Base-by-base conservation (phyloP, 2,888 invertebrate species). In the Villa cingulata region DNA sequence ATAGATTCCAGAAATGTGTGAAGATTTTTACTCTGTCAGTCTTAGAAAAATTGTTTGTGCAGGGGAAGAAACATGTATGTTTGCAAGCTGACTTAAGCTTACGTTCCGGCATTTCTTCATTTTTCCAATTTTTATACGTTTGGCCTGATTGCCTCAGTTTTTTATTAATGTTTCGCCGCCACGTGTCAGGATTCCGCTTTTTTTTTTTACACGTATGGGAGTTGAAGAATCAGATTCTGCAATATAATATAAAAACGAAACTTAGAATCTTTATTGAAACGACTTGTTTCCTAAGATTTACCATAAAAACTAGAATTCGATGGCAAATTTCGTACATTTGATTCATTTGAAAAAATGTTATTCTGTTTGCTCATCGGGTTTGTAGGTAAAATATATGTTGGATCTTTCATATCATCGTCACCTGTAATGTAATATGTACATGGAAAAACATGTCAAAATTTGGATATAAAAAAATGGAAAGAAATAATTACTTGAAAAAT, bases 81-180 rank as follows among this genome's bases (percentile, higher is more conserved):
- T 40, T 23, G 18, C 40, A 40, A 23, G 2, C 23, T 27, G 23
- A 16, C 23, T 27, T 27, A 2, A 40, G 4, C 17, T 29, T 17
- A 19, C 38, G 38, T 16, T 18, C 18, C 1, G 9, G 37, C 10
- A 37, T 37, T 37, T 37, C 17, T 18, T 37, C 4, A 37, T 37
- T 37, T 17, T 37, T 40, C 37, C 41, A 34, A 41, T 41, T 46
- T 37, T 41, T 23, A 37, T 37, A 20, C 19, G 20, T 37, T 37
- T 46, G 39, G 41, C 46, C 41, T 27, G 41, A 41, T 46, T 46
- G 37, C 37, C 41, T 36, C 17, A 37, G 37, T 18, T 18, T n/a
- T 37, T 37, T 16, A 9, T 37, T 37, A 17, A 37, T 37, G 12
- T 17, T 37, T 17, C 17, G 37, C 18, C 17, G 6, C 37, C 37